Evolutionary conservation across 2,113 vertebrate genomes (phyloP).

Genomic region (Hemiprocne comata): DNA sequence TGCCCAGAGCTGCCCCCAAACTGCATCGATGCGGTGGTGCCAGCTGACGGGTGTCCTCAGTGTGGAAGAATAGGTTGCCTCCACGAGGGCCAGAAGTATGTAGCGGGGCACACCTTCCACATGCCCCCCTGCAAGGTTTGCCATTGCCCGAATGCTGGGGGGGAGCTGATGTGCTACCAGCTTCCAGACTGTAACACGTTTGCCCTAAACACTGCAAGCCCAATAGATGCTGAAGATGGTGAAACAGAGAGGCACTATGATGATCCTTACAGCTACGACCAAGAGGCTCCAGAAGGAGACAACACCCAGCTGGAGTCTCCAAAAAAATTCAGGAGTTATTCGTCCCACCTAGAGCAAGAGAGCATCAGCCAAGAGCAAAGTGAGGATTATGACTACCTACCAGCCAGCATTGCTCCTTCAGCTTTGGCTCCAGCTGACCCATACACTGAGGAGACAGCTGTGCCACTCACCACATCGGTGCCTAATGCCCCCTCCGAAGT

Average conservation of each 20-base stretch:
- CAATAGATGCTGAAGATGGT: conserved; percentile 63
- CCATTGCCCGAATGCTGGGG: conserved; percentile 88
- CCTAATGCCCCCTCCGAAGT: conserved; percentile 26
- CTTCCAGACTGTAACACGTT: conserved; percentile 79
- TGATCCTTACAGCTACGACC: conserved; percentile 81
- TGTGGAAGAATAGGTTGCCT: conserved; percentile 89
- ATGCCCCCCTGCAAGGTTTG: conserved; percentile 87
- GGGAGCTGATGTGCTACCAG: conserved; percentile 89
- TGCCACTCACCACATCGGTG: background rate
- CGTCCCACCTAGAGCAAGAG: conserved; percentile 40
- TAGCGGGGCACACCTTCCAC: conserved; percentile 89
- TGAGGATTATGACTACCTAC: conserved; percentile 74
- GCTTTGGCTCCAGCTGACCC: background rate
- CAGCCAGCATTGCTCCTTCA: conserved; percentile 28
- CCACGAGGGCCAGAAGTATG: conserved; percentile 81
- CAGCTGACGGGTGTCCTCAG: conserved; percentile 85
- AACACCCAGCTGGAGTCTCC: conserved; percentile 58
- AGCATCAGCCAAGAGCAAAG: conserved; percentile 68
- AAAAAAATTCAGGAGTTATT: conserved; percentile 48
- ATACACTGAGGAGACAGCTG: background rate
- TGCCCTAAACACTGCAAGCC: conserved; percentile 42
- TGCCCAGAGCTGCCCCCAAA: conserved; percentile 91
- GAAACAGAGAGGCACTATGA: conserved; percentile 72
- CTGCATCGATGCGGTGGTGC: conserved; percentile 87
- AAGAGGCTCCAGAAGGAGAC: conserved; percentile 73